Percentiles rank a stretch among this genome's conserved stretches.
These are phyloP conservation scores for Drosophila cardini DNA, from an alignment of 1,140 invertebrate genomes.

Conservation along the genomic window DNA sequence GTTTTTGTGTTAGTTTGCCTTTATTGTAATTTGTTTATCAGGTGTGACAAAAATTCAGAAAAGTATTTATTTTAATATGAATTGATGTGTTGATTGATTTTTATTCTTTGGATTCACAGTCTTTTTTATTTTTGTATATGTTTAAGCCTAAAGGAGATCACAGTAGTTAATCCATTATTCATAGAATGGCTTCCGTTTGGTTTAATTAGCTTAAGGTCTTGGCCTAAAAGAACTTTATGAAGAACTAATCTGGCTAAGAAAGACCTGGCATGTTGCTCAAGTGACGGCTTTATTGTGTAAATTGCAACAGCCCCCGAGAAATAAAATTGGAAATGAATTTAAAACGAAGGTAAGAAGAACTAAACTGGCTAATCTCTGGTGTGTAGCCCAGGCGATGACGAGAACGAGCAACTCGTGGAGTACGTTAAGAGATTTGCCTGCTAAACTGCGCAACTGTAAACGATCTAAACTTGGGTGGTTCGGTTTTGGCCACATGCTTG, in stretches of 20 bases:
- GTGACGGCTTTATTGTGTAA: slow-evolving; percentile 64
- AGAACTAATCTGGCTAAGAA: neutral
- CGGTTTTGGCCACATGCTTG: slow-evolving; percentile 39
- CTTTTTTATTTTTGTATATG: slow-evolving; percentile 10
- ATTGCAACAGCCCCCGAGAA: slow-evolving; percentile 56
- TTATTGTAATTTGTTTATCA: slow-evolving; percentile 66
- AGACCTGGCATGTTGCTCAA: slow-evolving; percentile 59
- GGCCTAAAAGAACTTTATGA: slow-evolving; percentile 18
- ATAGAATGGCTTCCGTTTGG: slow-evolving; percentile 30
- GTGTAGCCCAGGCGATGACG: slow-evolving; percentile 19
- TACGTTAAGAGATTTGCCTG: slow-evolving; percentile 18
- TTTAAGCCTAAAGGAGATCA: slow-evolving; percentile 34
- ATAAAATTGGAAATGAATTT: slow-evolving; percentile 16
- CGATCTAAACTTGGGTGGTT: slow-evolving; percentile 43
- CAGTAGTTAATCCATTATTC: slow-evolving; percentile 38
- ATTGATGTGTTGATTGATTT: slow-evolving; percentile 31
- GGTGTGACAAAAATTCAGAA: slow-evolving; percentile 47
- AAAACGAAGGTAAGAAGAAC: neutral
- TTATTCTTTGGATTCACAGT: slow-evolving; percentile 21
- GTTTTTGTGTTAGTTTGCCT: slow-evolving; percentile 57
- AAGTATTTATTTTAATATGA: slow-evolving; percentile 37
- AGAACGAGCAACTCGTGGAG: slow-evolving; percentile 16
- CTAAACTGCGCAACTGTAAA: slow-evolving; percentile 40
- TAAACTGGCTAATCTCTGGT: neutral
- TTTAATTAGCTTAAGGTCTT: slow-evolving; percentile 15